Evolutionary conservation across 2,888 invertebrate species (phyloP), one percentile per base, ranked within the genome.

Genomic region (Drosophila longiperda): DNA sequence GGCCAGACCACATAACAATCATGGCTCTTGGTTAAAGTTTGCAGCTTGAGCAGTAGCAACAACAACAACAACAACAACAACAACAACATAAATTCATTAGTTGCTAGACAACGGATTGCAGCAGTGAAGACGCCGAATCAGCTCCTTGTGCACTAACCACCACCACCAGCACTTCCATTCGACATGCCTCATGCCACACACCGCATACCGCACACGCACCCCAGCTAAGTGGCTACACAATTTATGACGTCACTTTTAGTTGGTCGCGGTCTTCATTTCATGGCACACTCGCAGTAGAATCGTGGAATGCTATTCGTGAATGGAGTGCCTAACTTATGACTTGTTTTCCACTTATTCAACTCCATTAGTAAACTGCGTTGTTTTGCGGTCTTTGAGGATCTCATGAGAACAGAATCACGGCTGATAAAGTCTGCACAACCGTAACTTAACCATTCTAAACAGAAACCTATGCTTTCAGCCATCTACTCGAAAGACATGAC

Each of bases 61-160:
- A 64, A 20, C 66, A 52, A 20, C 64, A 68, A 17, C 66, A 78
- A 70, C 70, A 80, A 20, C 63, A 68, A 15, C 66, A 79, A 70
- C 70, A 80, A 66, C 69, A 82, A 65, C 89, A 87, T 87, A 85
- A 85, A 85, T 85, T 89, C 89, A 85, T 85, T 85, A 85, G 84
- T 76, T 75, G 71, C 62, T 70, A 80, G 84, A 78, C 84, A 84
- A 83, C 76, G 73, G 70, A 70, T 64, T 69, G 83, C 59, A 53
- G 61, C 40, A 49, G 59, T 59, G 33, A 9, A 36, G 63, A 40
- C 40, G 5, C 53, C 40, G 48, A 42, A 2, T n/a, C 48, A 33
- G 55, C 42, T 61, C 52, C 49, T 53, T 54, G 32, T 53, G 33
- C 38, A 45, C 33, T 34, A 29, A 34, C 8, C 40, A n/a, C 17